Base-by-base conservation (phyloP, 92 coral and sea anemone species). In the Palythoa grandis region DNA sequence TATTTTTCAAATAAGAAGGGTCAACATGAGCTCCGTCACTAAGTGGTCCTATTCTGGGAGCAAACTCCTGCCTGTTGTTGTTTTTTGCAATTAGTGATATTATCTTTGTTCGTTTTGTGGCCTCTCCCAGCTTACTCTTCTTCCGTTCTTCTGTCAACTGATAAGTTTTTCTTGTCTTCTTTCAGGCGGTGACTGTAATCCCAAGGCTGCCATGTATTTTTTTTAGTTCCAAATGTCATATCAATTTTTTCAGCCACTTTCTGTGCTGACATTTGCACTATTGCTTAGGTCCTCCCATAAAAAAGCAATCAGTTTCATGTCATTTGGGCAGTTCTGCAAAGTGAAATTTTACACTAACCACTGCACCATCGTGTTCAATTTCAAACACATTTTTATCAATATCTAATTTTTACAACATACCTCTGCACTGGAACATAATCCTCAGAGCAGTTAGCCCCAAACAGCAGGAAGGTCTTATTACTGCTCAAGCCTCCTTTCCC, bases 291-390 rank as follows among this genome's bases (percentile, higher is more conserved):
- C 73, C 19, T 47, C 73, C 25, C 91, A 77, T 63, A 88, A 56
- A 69, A 83, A 88, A 17, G 89, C 83, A 43, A 89, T 63, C 92
- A 89, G 86, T 58, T 89, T 85, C 89, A 89, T 88, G 19, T 88
- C 91, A 74, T 88, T 88, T 15, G 91, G 91, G 91, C 23, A 88
- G 85, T 52, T 88, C 91, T 37, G 89, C 57, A 40, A 84, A 65
- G n/a, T 72, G 23, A 84, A 83, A 84, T 74, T 74, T 88, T 10
- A 88, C 78, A n/a, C 54, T 50, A 47, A 72, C 73, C 37, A 74
- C 57, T n/a, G 52, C 56, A 23, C 88, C 85, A 16, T 88, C 52
- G 20, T 35, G 40, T 25, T 22, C 68, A 54, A 88, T 57, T 16
- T 83, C 6, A 82, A 72, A 83, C 22, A 78, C 57, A 23, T 56